Base-by-base conservation (phyloP, 2,888 invertebrate species). In the Nasonovia ribisnigri region DNA sequence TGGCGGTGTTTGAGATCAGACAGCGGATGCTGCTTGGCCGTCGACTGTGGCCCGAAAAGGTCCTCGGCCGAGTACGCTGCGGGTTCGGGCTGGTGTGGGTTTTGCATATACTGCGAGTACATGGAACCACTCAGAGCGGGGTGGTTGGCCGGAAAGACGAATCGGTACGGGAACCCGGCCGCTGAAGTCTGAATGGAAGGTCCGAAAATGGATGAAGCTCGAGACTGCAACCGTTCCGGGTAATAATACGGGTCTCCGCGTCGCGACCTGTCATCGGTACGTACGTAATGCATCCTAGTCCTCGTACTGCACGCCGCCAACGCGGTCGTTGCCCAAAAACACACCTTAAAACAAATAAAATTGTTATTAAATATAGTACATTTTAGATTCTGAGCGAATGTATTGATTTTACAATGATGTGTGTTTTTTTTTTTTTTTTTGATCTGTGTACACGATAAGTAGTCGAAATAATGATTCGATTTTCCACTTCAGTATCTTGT, bases 71-170 rank as follows among this genome's bases (percentile, higher is more conserved):
- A 90, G 29, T 60, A 93, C 0, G 42, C 4, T 3, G 20, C 36
- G 8, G 77, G 46, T n/a, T 90, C 89, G 67, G 90, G 51, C 60
- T 90, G 90, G 2, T 90, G 93, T 1, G 88, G 29, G 24, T 54
- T 67, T n/a, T 88, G 92, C 42, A 90, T 16, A 51, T 87, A 94
- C 90, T 92, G 94, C 11, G 94, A 60, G 89, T 89, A 94, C 42
- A 67, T 48, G 57, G 93, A 93, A 11, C 93, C 84, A 84, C 54
- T 94, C 26, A 92, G 42, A 43, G 93, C 87, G 43, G 94, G 94
- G 84, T 94, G 94, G 86, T 94, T 94, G 84, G 94, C 94, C 48
- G 94, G 94, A 57, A 94, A 94, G 26, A 94, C 93, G 43, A 93
- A 94, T 3, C 94, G 36, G 90, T 94, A 94, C 24, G 94, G 94